phyloP scores from a whole-genome alignment of 2,113 vertebrate species.

The Plecturocebus donacophilus region DNA sequence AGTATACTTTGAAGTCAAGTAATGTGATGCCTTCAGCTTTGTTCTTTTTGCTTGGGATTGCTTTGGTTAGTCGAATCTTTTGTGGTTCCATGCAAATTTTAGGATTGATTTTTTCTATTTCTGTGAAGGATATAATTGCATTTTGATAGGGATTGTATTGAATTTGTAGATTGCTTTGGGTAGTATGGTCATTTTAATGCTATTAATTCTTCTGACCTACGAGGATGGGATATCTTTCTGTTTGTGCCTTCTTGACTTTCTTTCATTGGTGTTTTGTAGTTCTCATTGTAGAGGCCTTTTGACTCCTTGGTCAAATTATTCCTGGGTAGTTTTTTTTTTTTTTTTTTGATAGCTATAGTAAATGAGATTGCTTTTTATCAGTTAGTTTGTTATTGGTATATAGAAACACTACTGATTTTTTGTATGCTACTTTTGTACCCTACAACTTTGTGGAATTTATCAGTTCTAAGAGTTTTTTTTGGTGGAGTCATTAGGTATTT shows the following conservation, averaged over 20 bases:
- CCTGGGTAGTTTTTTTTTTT: neutral
- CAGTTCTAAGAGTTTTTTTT: neutral
- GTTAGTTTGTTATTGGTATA: neutral
- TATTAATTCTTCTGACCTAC: neutral
- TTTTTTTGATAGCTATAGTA: neutral
- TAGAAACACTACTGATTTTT: neutral
- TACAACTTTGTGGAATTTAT: neutral
- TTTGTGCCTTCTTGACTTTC: neutral
- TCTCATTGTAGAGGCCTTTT: neutral
- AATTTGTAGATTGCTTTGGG: neutral
- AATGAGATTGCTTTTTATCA: neutral
- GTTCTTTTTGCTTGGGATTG: neutral
- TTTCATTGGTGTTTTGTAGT: neutral
- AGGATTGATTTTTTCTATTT: neutral
- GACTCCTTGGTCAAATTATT: neutral
- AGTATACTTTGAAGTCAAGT: neutral
- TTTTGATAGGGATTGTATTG: neutral
- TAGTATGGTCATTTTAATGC: neutral
- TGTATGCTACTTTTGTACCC: neutral
- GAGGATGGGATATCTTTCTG: neutral
- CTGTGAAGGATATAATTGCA: neutral
- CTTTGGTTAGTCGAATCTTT: neutral
- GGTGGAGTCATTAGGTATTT: neutral
- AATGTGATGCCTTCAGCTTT: neutral
- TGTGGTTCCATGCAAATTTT: neutral